Percentiles rank a stretch among this genome's conserved stretches.
phyloP scores from a whole-genome alignment of 1,140 invertebrate species.

The Microplitis demolitor region DNA sequence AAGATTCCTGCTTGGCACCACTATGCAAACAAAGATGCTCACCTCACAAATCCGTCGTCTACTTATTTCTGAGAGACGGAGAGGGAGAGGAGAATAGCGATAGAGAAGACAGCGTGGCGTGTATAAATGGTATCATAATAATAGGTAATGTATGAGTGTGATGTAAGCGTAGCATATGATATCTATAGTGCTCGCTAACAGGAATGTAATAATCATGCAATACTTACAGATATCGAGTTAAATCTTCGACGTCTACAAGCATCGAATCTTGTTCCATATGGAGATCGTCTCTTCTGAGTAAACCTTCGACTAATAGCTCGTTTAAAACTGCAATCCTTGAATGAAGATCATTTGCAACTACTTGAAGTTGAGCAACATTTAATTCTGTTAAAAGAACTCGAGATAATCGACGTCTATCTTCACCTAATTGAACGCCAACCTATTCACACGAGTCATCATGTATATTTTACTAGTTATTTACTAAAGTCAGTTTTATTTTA shows the following conservation, averaged over 20 bases:
- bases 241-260: conserved; percentile 95
- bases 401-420: conserved; percentile 79
- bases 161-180: conserved; percentile 21
- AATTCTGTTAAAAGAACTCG: conserved; percentile 86
- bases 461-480: background rate
- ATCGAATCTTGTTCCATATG: conserved; percentile 98
- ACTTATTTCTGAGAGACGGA: conserved; percentile 49
- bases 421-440: conserved; percentile 83
- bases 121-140: background rate
- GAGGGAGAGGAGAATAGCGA: conserved; percentile 41
- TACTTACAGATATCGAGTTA: conserved; percentile 88
- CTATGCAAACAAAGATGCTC: conserved; percentile 45
- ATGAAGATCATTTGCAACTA: conserved; percentile 92
- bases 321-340: conserved; percentile 91
- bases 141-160: background rate
- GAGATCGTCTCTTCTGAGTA: conserved; percentile 89
- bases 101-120: conserved; percentile 29
- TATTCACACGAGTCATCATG: conserved; percentile 43
- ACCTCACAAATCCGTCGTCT: conserved; percentile 45
- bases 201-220: background rate
- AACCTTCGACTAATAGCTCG: conserved; percentile 82
- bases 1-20: conserved; percentile 57
- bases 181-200: background rate
- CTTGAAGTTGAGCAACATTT: conserved; percentile 93
- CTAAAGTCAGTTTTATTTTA: conserved; percentile 9